phyloP scores from a whole-genome alignment of 2,113 vertebrate genomes.

The Nyctibius bracteatus region DNA sequence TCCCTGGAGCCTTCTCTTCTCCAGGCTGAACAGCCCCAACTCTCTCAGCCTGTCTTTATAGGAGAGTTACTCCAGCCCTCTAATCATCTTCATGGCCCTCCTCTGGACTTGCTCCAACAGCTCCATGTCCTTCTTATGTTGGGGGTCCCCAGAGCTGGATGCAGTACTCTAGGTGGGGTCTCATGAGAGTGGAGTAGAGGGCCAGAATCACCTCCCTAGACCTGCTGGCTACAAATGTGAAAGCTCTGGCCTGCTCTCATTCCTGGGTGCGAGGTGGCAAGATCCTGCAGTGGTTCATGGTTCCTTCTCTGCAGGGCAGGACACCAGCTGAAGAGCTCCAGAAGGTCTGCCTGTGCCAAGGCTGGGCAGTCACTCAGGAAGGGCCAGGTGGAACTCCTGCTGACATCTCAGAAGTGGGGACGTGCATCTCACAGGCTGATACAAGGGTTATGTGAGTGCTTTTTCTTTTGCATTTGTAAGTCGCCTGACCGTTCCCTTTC shows the following conservation, averaged over 20 bases:
- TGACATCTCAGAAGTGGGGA: not conserved
- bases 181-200: too few relatives aligned
- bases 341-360: not conserved
- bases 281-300: not conserved
- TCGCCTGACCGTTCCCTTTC: rapidly evolving
- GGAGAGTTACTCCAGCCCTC: too few relatives aligned
- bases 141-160: too few relatives aligned
- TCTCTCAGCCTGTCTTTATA: too few relatives aligned
- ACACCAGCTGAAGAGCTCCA: not conserved
- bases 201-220: too few relatives aligned
- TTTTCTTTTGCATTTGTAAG: not conserved
- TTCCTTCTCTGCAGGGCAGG: not conserved
- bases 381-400: not conserved
- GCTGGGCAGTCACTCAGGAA: not conserved
- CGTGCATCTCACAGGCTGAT: not conserved
- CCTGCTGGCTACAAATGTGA: too few relatives aligned
- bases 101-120: too few relatives aligned
- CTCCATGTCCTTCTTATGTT: too few relatives aligned
- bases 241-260: not conserved
- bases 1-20: too few relatives aligned
- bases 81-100: too few relatives aligned
- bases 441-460: not conserved
- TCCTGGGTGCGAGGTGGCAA: not conserved
- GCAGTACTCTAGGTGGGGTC: too few relatives aligned
- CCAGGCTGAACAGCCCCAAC: too few relatives aligned